Evolutionary conservation across 1,140 invertebrate species (phyloP), one percentile per base, ranked within the genome.

Genomic region (Zaprionus tsacasi): DNA sequence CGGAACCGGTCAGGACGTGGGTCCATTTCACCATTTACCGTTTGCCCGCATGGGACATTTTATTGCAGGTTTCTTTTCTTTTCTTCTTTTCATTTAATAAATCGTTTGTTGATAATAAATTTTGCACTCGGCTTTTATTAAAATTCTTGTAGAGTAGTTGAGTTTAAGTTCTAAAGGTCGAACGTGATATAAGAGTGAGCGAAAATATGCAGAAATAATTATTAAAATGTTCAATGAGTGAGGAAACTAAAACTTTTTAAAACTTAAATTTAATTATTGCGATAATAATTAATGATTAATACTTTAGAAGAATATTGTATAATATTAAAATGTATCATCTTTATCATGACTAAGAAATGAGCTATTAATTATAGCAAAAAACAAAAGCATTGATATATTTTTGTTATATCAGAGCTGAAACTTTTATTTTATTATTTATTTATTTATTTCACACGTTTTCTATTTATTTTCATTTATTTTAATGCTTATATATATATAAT

Each of bases 71-170:
- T 83, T 78, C n/a, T 45, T 68, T 83, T 78, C 13, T 43, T 54
- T 54, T n/a, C 58, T 60, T 11, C 35, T 55, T 55, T 48, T 48
- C 81, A 81, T 88, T 89, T 85, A 64, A 81, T 89, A 88, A 88
- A 88, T 89, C 70, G 83, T 78, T 88, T 89, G 83, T 89, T 81
- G 81, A 81, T 89, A 78, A 81, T 80, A 83, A 74, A 81, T 80
- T 81, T 60, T 48, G 48, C 65, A 68, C 66, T 78, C 33, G 74
- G 21, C 78, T 66, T 78, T 70, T 83, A 88, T 88, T 89, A 89
- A 88, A 88, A 65, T 55, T 74, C 17, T 56, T 60, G 2, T 7
- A 21, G 33, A 74, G 56, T 56, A 77, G 40, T 50, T 48, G 43
- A 4, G 36, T 38, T 33, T n/a, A n/a, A 40, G 6, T n/a, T 15